Base-by-base conservation (phyloP, 2,113 vertebrate genomes). In the Eurypyga helias region DNA sequence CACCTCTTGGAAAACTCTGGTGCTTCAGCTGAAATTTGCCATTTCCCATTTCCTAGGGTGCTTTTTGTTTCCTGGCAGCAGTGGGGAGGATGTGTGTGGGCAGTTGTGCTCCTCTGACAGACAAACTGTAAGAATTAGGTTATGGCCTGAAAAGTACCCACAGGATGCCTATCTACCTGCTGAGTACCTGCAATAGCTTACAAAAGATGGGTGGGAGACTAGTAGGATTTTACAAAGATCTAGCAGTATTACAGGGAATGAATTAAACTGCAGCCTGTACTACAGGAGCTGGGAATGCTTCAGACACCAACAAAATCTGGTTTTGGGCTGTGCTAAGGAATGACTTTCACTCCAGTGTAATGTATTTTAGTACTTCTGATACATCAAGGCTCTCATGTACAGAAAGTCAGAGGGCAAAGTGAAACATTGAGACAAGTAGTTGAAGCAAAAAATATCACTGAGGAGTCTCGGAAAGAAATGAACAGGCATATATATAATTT, bases 371-470 rank as follows among this genome's bases (percentile, higher is more conserved):
- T 52, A 38, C 12, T 4, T 9, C n/a, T 41, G 31, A 58, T 10
- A 2, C 25, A 41, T 12, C 49, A 25, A 58, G 70, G 25, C 8
- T 75, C 28, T 57, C 17, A 6, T 28, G 25, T 1, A 11, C 23
- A 54, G 15, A 7, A 29, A 55, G 23, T 6, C 15, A 24, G 49
- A 36, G 46, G 41, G 54, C 61, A 89, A 31, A 86, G 48, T 11
- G 29, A 13, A 70, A 34, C 49, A 36, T 1, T 5, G 1, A 69
- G 24, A 51, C 16, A 26, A 62, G 55, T 0, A 2, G 8, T 3
- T 62, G 33, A 49, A 43, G 11, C 10, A 34, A 29, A 28, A 64
- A 28, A 11, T 8, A 58, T 9, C 71, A 21, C 34, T 10, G 66
- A 41, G 25, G 21, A 52, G 21, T 10, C 24, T 1, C 18, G 20